Conservation (phyloP, 2,888 invertebrate genomes). For the Chrysomela aeneicollis region DNA sequence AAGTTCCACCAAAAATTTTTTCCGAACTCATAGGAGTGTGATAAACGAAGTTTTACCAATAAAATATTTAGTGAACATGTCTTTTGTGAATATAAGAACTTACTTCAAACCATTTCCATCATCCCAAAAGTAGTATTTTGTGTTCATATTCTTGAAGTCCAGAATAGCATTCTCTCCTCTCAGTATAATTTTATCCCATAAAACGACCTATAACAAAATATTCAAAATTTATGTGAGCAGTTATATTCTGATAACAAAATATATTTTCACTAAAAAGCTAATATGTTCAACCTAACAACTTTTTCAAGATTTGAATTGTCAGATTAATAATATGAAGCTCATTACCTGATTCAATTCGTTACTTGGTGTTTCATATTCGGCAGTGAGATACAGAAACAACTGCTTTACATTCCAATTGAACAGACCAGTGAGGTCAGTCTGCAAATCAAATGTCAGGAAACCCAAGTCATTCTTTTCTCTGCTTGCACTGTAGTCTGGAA, state of each 20-base stretch:
- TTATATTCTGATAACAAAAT: too few relatives aligned
- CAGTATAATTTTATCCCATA: constrained; percentile 98
- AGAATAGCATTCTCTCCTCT: constrained; percentile 93
- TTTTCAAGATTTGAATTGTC: too few relatives aligned
- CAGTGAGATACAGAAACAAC: constrained; percentile 94
- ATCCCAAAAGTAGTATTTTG: constrained; percentile 99
- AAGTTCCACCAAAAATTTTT: too few relatives aligned
- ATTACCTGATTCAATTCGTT: constrained; percentile 86
- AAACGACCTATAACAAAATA: constrained; percentile 74
- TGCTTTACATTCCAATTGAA: constrained; percentile 99
- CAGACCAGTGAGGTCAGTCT: constrained; percentile 87
- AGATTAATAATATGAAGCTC: too few relatives aligned
- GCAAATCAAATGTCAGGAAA: constrained; percentile 91
- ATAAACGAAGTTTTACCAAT: too few relatives aligned
- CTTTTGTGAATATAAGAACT: constrained; percentile 17
- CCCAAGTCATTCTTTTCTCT: constrained; percentile 96
- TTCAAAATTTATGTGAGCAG: too few relatives aligned
- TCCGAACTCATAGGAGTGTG: too few relatives aligned
- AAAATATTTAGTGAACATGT: too few relatives aligned
- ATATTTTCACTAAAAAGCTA: too few relatives aligned
- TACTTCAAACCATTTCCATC: constrained; percentile 96
- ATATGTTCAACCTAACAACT: too few relatives aligned
- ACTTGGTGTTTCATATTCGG: constrained; percentile 89
- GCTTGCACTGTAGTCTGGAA: constrained; percentile 94
- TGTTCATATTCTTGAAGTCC: constrained; percentile 93